Conservation (phyloP, 2,113 vertebrate genomes). For the Zosterops japonicus region DNA sequence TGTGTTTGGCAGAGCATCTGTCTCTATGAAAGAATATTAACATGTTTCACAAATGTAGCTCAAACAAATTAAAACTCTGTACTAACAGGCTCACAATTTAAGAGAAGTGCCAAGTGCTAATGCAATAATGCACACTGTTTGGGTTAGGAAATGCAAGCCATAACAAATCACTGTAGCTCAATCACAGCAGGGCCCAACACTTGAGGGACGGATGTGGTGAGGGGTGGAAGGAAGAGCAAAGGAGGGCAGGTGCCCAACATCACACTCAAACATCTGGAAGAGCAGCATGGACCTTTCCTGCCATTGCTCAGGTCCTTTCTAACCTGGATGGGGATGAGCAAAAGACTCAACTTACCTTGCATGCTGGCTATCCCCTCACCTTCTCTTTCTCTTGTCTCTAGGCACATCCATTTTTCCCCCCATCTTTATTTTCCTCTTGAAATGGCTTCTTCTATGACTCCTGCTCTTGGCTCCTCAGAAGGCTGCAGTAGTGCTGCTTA, state of each 20-base stretch:
- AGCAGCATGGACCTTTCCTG: not conserved
- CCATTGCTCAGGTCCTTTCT: not conserved
- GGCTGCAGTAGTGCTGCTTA: constrained; percentile 6
- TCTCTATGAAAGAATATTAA: constrained; percentile 46
- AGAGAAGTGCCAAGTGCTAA: constrained; percentile 63
- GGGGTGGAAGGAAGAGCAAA: not conserved
- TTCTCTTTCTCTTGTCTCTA: constrained; percentile 50
- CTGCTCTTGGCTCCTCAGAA: not conserved
- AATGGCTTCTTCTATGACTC: not conserved
- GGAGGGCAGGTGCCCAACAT: not conserved
- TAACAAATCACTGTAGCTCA: constrained; percentile 38
- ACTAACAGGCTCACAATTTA: constrained; percentile 67
- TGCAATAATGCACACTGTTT: constrained; percentile 51
- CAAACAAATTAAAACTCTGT: constrained; percentile 68
- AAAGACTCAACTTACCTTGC: constrained; percentile 56
- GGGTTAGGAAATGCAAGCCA: constrained; percentile 42
- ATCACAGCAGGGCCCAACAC: not conserved
- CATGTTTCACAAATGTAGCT: constrained; percentile 61
- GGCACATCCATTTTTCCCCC: constrained; percentile 15
- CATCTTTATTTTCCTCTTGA: constrained; percentile 21
- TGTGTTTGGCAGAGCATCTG: not conserved
- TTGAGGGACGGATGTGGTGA: not conserved
- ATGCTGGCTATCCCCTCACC: constrained; percentile 15
- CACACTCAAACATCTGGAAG: not conserved
- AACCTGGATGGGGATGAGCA: not conserved